These are phyloP conservation scores for Drosophila histrio DNA, from an alignment of 2,888 invertebrate species.

Conservation along the genomic window DNA sequence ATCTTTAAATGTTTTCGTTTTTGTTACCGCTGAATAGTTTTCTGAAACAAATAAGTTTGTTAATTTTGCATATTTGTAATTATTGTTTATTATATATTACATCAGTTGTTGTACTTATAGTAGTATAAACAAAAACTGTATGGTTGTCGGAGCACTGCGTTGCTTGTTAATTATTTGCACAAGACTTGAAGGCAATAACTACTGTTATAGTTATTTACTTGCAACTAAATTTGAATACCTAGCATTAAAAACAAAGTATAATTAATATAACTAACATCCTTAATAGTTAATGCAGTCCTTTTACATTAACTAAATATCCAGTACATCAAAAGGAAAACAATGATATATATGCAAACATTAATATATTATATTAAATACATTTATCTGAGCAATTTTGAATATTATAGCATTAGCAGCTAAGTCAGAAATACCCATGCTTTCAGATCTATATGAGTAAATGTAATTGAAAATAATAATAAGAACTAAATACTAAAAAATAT, in stretches of 20 bases:
- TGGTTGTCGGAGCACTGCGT: slow-evolving; percentile 1
- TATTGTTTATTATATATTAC: not conserved
- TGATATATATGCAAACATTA: not conserved
- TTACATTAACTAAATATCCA: not conserved
- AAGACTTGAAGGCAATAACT: not conserved
- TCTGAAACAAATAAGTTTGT: not conserved
- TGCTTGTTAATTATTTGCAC: slow-evolving; percentile 2
- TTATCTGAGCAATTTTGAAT: not conserved
- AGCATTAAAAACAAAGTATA: not conserved
- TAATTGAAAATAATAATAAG: not conserved
- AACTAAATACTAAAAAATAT: not conserved
- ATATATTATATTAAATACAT: not conserved
- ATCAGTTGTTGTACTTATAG: not conserved
- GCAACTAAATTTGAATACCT: not conserved
- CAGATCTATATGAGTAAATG: not conserved
- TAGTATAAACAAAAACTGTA: not conserved
- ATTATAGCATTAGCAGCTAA: not conserved
- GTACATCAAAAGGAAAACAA: no score
- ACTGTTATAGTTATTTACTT: not conserved
- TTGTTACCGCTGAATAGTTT: not conserved
- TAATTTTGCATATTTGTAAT: not conserved
- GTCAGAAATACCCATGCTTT: not conserved
- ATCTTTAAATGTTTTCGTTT: not conserved
- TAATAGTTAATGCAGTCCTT: not conserved
- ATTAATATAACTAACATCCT: not conserved